Percentiles rank a stretch among this genome's conserved stretches.
These are phyloP conservation scores for Acomys russatus DNA, from an alignment of 2,797 vertebrate genomes.

Conservation along the genomic window DNA sequence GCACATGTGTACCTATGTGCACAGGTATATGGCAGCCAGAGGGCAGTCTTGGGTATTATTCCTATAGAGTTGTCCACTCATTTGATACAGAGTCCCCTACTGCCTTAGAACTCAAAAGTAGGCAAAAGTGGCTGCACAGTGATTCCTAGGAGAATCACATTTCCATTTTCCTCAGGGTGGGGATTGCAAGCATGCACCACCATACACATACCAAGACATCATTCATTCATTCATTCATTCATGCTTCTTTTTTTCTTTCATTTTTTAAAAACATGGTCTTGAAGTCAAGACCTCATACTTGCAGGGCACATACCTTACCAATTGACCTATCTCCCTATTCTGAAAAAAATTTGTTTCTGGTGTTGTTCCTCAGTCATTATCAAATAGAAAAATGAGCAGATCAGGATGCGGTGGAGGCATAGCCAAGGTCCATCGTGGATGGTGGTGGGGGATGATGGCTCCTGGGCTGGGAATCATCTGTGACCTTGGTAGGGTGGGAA, in stretches of 20 bases:
- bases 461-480: neutral
- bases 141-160: neutral
- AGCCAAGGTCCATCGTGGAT: neutral
- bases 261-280: neutral
- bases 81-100: neutral
- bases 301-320: neutral
- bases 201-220: neutral
- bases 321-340: neutral
- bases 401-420: neutral
- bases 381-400: neutral
- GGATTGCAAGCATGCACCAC: neutral
- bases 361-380: neutral
- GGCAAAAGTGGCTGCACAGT: neutral
- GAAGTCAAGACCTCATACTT: neutral
- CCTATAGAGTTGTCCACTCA: neutral
- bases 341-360: neutral
- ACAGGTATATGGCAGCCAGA: neutral
- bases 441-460: neutral
- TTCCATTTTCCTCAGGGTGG: too few species aligned
- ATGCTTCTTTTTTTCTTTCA: neutral
- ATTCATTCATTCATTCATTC: fast-evolving
- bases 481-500: too few species aligned
- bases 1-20: neutral
- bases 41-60: neutral
- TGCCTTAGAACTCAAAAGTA: neutral